Evolutionary conservation across 2,797 vertebrate genomes (phyloP), one percentile per base, ranked within the genome.

Genomic region (Mus minutoides): DNA sequence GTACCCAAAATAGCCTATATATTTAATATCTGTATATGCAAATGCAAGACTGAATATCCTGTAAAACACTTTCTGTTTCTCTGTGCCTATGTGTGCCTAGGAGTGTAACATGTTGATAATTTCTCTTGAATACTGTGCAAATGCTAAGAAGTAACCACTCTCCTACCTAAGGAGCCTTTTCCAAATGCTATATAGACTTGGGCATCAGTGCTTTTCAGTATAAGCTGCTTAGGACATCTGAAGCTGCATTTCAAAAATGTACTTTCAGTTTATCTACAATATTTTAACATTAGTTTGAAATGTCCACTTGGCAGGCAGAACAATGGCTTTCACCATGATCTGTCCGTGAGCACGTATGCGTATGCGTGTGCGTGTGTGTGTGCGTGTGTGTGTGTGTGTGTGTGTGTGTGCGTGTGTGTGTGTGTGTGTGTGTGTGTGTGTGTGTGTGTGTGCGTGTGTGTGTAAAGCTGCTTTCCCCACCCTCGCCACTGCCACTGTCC

Each of bases 1-100:
- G n/a, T 86, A 62, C n/a, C 4, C 40, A 73, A 96, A 94, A 88
- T n/a, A 67, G 56, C 67, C 85, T 49, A 56, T 88, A 92, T 89
- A 60, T 75, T 87, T 80, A 82, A 71, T 54, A 73, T 62, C 80
- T 29, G 4, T 40, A 91, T 56, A 73, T 43, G 9, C 77, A 78
- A 87, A 49, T 87, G 34, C 54, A 87, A 92, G n/a, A 60, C 29
- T 73, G 54, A 88, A 75, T 52, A 67, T 24, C 67, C 40, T 40
- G 75, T 69, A 69, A 67, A 92, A 94, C 26, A 86, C 56, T 54
- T 87, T 90, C 0, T 1, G 40, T 17, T 75, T 87, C 77, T 49
- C 77, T 6, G 52, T 78, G 77, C 67, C 34, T 17, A 56, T 52
- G 56, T 37, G 0, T 92, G 71, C 58, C 46, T 64, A 6, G 29